Evolutionary conservation across 2,113 vertebrate genomes (phyloP), one percentile per base, ranked within the genome.

Genomic region (Hemibagrus wyckioides): DNA sequence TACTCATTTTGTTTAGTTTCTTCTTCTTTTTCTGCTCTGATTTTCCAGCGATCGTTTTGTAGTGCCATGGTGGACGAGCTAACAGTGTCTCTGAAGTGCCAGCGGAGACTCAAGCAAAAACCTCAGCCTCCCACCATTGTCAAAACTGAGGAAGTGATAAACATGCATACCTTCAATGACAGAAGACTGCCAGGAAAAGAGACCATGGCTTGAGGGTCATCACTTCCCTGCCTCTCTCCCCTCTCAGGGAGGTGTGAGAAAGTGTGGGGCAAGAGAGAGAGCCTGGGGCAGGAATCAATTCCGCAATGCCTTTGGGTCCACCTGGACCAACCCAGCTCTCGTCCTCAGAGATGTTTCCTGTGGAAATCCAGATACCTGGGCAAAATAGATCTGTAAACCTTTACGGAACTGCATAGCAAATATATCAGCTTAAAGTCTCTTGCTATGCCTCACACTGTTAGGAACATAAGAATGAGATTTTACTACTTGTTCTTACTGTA

Each of bases 111-210:
- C 94, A 99, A 98, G 95, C 98, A 98, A 92, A 99, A 99, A 95
- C 97, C 97, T 90, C 97, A 97, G 94, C 96, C 97, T 83, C 97
- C 98, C 0, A 97, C 96, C 92, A 99, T 99, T 91, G 98, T 98
- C 90, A 99, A 99, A 95, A 99, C 98, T 85, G 98, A 99, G 94
- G 98, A 99, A 95, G 97, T 99, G 91, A 99, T 99, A 94, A 99
- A 98, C 97, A 98, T 99, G 97, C 98, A 99, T 95, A 99, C 98
- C 0, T 99, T 99, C 95, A 99, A 99, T 77, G 98, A 99, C 97
- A 97, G 98, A 95, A 97, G 98, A 94, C 96, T 99, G 95, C 98
- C 98, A 79, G 98, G 98, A 92, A 99, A 99, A 96, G 98, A 99
- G 96, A 99, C 98, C 94, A 99, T 99, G 98, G 98, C 98, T 83